phyloP scores from a whole-genome alignment of 2,113 vertebrate species.

The Beaufortia kweichowensis region DNA sequence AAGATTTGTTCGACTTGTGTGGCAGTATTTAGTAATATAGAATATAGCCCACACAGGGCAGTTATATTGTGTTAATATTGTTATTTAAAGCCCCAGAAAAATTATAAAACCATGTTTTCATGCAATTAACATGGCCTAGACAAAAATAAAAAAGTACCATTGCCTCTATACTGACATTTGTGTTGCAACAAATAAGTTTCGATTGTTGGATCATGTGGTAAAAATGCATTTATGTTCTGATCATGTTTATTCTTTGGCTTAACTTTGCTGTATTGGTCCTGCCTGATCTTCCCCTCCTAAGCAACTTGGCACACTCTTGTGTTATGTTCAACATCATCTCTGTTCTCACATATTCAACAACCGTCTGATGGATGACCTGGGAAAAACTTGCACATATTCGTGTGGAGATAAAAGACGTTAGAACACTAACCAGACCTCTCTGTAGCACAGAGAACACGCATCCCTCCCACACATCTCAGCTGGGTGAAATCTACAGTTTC shows the following conservation, averaged over 20 bases:
- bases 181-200: not conserved
- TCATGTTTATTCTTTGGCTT: constrained; percentile 21
- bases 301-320: constrained; percentile 16
- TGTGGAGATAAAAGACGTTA: constrained; percentile 24
- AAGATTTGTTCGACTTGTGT: no score
- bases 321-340: constrained; percentile 41
- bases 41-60: no score
- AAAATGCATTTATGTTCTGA: not conserved
- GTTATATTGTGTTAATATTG: no score
- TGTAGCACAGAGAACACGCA: constrained; percentile 2
- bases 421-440: constrained; percentile 35
- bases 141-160: no score
- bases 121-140: no score
- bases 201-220: not conserved
- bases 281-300: not conserved
- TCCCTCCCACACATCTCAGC: constrained; percentile 25
- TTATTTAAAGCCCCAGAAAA: no score
- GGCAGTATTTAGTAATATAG: no score
- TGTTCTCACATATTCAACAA: constrained; percentile 36
- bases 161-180: not conserved
- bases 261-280: no score
- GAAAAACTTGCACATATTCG: constrained; percentile 32
- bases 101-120: no score
- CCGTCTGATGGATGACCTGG: constrained; percentile 17
- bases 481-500: constrained; percentile 14